A percentile compares a stretch with the other conserved stretches of the same genome.
Conservation (phyloP, 2,888 invertebrate genomes). For the Lysandra bellargus region DNA sequence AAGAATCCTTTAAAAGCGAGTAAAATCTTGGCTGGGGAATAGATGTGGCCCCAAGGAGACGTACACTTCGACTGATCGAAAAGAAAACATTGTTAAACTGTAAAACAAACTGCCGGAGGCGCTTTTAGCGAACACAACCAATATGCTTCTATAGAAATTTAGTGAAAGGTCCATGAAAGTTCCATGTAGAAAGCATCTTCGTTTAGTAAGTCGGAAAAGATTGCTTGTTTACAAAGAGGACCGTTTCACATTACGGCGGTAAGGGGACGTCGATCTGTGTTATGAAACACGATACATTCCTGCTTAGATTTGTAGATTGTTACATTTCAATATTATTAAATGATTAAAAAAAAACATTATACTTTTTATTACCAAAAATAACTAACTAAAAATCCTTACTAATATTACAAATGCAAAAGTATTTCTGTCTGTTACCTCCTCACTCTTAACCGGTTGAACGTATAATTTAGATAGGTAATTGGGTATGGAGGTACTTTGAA, state of each 20-base stretch:
- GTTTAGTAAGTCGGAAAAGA: constrained; percentile 32
- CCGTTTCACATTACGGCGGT: constrained; percentile 16
- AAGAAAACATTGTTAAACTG: constrained; percentile 73
- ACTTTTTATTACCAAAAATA: too few relatives aligned
- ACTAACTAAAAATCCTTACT: too few relatives aligned
- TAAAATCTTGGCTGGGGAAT: constrained; percentile 48
- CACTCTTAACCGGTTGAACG: too few relatives aligned
- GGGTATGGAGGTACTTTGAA: too few relatives aligned
- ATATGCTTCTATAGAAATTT: constrained; percentile 43
- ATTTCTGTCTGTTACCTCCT: too few relatives aligned
- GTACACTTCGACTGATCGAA: constrained; percentile 64
- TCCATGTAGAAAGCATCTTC: constrained; percentile 11
- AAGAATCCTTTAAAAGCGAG: constrained; percentile 42
- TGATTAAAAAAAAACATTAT: too few relatives aligned
- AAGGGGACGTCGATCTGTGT: not conserved
- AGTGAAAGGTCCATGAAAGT: constrained; percentile 31
- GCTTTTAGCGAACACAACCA: constrained; percentile 51
- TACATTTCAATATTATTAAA: not conserved
- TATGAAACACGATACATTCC: constrained; percentile 11
- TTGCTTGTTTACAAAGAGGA: constrained; percentile 33
- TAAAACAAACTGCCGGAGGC: constrained; percentile 66
- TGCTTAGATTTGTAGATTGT: not conserved
- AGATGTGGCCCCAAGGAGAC: constrained; percentile 58
- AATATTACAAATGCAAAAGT: too few relatives aligned
- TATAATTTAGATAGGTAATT: too few relatives aligned